phyloP scores from a whole-genome alignment of 1,140 invertebrate genomes.

The Parasteatoda tepidariorum region DNA sequence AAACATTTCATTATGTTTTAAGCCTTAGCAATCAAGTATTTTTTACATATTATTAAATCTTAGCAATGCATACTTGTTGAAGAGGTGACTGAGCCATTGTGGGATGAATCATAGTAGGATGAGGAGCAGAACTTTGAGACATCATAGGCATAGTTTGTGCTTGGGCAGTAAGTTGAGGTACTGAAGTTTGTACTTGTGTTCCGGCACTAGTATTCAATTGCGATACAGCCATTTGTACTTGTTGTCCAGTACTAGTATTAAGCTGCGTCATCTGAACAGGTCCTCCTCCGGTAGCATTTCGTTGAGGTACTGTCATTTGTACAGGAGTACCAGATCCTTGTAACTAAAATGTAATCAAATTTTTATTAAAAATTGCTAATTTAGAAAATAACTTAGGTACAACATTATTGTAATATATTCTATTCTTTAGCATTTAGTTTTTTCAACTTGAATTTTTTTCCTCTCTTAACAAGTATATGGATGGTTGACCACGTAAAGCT shows the following conservation, averaged over 20 bases:
- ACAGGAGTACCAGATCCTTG: not conserved
- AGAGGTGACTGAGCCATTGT: constrained; percentile 50
- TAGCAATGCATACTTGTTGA: constrained; percentile 44
- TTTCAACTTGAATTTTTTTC: too few relatives aligned
- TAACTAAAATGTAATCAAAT: too few relatives aligned
- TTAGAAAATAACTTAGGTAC: too few relatives aligned
- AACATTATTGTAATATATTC: too few relatives aligned
- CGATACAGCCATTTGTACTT: constrained; percentile 13
- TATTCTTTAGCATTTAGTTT: too few relatives aligned
- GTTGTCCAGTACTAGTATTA: not conserved
- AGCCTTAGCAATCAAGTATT: too few relatives aligned
- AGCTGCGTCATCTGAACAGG: constrained; percentile 19
- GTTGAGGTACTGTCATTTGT: not conserved
- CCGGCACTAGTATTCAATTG: constrained; percentile 14
- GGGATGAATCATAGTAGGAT: constrained; percentile 54
- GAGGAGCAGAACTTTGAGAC: constrained; percentile 41
- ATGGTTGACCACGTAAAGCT: too few relatives aligned
- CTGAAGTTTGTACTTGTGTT: constrained; percentile 1
- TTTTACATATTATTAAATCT: too few relatives aligned
- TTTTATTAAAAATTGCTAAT: too few relatives aligned
- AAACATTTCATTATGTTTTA: too few relatives aligned
- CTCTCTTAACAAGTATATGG: too few relatives aligned
- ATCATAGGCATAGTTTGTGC: constrained; percentile 27
- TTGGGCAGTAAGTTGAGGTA: not conserved
- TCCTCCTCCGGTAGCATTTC: not conserved